phyloP scores from a whole-genome alignment of 2,113 vertebrate genomes.

The Corythornis cristatus region DNA sequence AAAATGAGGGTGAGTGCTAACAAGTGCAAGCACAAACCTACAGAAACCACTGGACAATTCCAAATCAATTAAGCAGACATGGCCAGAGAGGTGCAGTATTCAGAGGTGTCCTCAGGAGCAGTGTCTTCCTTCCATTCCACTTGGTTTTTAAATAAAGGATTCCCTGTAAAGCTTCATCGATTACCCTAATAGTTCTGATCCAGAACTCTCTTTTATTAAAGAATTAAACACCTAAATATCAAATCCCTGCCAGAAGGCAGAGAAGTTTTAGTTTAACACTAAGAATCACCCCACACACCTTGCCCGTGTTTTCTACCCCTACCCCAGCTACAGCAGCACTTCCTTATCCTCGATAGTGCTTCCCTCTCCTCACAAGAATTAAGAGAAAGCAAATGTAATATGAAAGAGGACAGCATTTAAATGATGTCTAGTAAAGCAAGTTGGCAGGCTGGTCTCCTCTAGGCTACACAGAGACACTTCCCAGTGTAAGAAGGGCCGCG shows the following conservation, averaged over 20 bases:
- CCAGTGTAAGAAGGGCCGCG: neutral
- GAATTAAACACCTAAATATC: neutral
- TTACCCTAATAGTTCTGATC: neutral
- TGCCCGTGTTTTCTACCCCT: rapidly evolving
- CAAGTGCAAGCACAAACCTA: neutral
- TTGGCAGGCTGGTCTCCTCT: neutral
- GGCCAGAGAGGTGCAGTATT: neutral
- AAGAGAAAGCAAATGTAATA: neutral
- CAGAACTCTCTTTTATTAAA: neutral
- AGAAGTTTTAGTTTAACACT: neutral
- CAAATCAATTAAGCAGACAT: neutral
- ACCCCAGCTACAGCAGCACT: neutral
- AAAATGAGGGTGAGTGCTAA: neutral
- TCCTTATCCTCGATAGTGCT: neutral
- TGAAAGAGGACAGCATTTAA: neutral
- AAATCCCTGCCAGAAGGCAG: neutral
- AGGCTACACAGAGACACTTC: neutral
- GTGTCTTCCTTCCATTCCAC: neutral
- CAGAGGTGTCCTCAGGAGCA: rapidly evolving
- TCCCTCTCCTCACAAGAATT: neutral
- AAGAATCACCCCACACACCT: neutral
- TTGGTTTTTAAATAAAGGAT: neutral
- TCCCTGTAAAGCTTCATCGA: neutral
- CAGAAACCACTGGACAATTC: neutral
- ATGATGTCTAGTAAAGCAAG: neutral